Conservation (phyloP, 2,113 vertebrate species). For the Paradoxurus hermaphroditus region DNA sequence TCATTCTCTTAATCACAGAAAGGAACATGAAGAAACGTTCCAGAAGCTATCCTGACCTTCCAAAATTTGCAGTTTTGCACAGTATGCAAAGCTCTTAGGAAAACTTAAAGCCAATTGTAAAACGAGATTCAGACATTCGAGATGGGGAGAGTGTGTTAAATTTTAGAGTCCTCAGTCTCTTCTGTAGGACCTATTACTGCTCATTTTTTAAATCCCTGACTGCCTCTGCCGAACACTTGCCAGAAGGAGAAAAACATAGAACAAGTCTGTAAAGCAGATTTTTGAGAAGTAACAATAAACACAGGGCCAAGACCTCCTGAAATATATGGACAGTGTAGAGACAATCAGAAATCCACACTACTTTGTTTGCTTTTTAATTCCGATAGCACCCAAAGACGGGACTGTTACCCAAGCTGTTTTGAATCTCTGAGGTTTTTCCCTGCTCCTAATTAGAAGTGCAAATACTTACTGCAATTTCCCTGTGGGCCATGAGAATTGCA, state of each 20-base stretch:
- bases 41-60: background rate
- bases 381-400: slow-evolving; percentile 37
- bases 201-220: background rate
- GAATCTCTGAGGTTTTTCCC: slow-evolving; percentile 62
- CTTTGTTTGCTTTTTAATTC: slow-evolving; percentile 63
- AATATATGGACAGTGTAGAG: background rate
- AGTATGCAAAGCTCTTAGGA: slow-evolving; percentile 6
- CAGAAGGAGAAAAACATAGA: background rate
- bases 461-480: slow-evolving; percentile 91
- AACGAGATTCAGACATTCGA: background rate
- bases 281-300: background rate
- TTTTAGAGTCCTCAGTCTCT: background rate
- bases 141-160: background rate
- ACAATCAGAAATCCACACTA: slow-evolving; percentile 3
- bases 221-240: background rate
- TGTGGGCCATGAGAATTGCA: slow-evolving; percentile 97
- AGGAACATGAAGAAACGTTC: background rate
- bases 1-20: background rate
- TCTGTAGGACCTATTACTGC: background rate
- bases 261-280: background rate
- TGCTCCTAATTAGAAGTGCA: slow-evolving; percentile 57
- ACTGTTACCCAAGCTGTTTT: slow-evolving; percentile 57
- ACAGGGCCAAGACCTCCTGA: background rate
- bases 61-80: background rate
- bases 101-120: background rate